phyloP scores from a whole-genome alignment of 1,140 invertebrate genomes.

The Saccostrea glomerata region DNA sequence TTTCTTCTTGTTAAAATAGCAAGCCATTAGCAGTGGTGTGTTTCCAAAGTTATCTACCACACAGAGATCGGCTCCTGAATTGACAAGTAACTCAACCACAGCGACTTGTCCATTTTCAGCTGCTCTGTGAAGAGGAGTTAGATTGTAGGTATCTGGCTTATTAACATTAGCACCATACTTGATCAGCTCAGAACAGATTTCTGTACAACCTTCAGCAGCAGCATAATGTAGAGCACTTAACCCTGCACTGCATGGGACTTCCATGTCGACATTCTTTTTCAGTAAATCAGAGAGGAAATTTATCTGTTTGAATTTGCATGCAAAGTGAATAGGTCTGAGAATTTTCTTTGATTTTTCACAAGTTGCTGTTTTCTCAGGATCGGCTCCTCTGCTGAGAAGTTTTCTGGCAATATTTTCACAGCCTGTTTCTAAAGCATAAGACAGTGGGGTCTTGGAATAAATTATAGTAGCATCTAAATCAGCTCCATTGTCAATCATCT shows the following conservation, averaged over 20 bases:
- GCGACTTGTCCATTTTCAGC: not conserved
- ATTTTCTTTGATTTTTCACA: not conserved
- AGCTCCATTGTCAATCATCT: not conserved
- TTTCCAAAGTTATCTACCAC: not conserved
- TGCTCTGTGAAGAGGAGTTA: conserved; percentile 13
- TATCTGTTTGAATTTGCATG: not conserved
- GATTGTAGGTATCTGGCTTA: not conserved
- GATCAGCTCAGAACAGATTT: not conserved
- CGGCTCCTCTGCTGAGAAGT: not conserved
- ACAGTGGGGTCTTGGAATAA: conserved; percentile 14
- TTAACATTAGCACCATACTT: conserved; percentile 16
- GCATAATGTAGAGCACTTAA: conserved; percentile 15
- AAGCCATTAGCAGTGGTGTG: not conserved
- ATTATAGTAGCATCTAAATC: conserved; percentile 15
- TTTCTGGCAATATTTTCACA: not conserved
- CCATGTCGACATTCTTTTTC: conserved; percentile 18
- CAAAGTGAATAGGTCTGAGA: not conserved
- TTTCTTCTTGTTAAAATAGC: not conserved
- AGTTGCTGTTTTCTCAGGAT: conserved; percentile 12
- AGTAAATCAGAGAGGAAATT: not conserved
- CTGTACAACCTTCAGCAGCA: not conserved
- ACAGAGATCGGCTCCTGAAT: not conserved
- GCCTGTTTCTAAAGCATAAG: not conserved
- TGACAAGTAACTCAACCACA: not conserved
- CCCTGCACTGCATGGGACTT: not conserved